Evolutionary conservation across 2,113 vertebrate genomes (phyloP), one percentile per base, ranked within the genome.

Genomic region (Perca schrenkii): DNA sequence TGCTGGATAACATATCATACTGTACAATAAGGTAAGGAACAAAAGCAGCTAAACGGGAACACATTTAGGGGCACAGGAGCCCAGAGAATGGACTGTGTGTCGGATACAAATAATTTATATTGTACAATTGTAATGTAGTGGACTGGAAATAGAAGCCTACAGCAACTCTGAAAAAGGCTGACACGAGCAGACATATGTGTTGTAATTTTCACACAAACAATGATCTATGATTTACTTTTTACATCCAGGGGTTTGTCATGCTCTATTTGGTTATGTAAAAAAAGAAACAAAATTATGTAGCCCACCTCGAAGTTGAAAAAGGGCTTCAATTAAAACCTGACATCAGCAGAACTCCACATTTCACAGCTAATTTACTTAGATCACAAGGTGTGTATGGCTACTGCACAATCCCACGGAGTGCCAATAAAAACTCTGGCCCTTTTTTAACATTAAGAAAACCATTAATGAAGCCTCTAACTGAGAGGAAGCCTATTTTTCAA

Each of bases 321-420:
- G 10, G 43, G 36, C 60, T 84, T 62, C 22, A 80, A 80, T 85
- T 82, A 86, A 75, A 87, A 83, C 60, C 73, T 81, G 77, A 87
- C 63, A 82, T 88, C 56, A 84, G 78, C 90, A 80, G 31, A 82
- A 76, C 61, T 77, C 14, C n/a, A 85, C 34, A 83, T 89, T 89
- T 85, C 79, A 89, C 65, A 84, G 82, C 65, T 78, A 85, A 85
- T 85, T 88, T 88, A 70, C 66, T 85, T 34, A 49, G 53, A 83
- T 79, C 57, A 78, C 58, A 80, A 81, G 25, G 62, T 85, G 74
- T 52, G 69, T 65, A 21, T 73, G 66, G 83, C 56, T 63, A 67
- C 74, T 74, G 36, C 56, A 85, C 67, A 88, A 82, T 73, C 56
- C 69, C 15, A 52, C 83, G 80, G 88, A 89, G 73, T 86, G 79